Percentiles rank a stretch among this genome's conserved stretches.
Evolutionary conservation across 30 jellyfish, hydroid and myxozoan genomes (phyloP).

Genomic region (Aurelia aurita complex sp. Pacific): DNA sequence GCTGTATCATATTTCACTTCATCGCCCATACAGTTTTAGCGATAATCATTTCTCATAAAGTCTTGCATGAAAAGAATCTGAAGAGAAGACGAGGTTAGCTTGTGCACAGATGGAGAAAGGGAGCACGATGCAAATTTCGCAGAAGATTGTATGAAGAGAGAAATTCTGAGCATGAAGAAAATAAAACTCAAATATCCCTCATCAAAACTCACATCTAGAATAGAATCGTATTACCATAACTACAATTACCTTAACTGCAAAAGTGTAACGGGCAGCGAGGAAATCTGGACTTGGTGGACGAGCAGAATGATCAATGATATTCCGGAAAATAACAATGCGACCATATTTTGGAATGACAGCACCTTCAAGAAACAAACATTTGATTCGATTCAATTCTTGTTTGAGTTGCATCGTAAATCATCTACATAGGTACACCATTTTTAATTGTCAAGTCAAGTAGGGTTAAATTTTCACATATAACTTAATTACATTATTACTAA

Average conservation of each 20-base stretch:
- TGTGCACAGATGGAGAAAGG: too few species aligned
- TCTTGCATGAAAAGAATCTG: too few species aligned
- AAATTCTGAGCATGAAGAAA: too few species aligned
- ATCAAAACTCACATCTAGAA: neutral
- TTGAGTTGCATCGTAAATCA: neutral
- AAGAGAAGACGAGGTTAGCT: too few species aligned
- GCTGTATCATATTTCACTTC: too few species aligned
- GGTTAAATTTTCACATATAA: too few species aligned
- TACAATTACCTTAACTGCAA: slow-evolving; percentile 71
- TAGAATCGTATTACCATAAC: neutral
- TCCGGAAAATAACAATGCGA: slow-evolving; percentile 79
- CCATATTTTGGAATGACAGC: slow-evolving; percentile 86
- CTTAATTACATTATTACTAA: too few species aligned
- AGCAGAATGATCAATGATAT: slow-evolving; percentile 83
- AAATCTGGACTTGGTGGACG: slow-evolving; percentile 90
- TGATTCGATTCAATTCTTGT: neutral
- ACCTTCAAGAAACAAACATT: slow-evolving; percentile 9
- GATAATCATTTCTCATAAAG: too few species aligned
- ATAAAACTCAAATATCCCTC: too few species aligned
- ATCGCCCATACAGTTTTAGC: too few species aligned
- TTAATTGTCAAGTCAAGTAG: too few species aligned
- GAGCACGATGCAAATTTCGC: neutral
- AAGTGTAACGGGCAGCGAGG: slow-evolving; percentile 83
- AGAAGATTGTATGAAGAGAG: neutral
- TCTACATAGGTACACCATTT: too few species aligned